Evolutionary conservation across 1,140 invertebrate species (phyloP).

Genomic region (Leucophenga varia): DNA sequence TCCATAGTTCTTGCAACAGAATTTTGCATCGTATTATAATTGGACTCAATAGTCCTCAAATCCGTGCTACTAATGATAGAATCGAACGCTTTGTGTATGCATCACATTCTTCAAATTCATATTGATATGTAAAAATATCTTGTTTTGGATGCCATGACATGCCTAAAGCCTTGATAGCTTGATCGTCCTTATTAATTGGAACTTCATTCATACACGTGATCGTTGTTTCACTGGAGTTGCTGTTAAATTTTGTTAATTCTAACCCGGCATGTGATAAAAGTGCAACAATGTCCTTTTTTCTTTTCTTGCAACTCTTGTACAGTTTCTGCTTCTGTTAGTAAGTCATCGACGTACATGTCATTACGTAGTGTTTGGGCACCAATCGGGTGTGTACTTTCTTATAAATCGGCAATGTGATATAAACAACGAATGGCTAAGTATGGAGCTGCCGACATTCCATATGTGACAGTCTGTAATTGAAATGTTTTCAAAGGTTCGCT

Average conservation of each 20-base stretch:
- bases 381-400: not conserved
- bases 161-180: slow-evolving; percentile 5
- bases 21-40: slow-evolving; percentile 7
- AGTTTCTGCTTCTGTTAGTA: slow-evolving; percentile 2
- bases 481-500: too few species aligned
- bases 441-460: slow-evolving; percentile 1
- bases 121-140: slow-evolving; percentile 2
- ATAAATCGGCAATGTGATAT: not conserved
- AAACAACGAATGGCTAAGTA: slow-evolving; percentile 5
- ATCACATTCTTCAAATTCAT: not conserved
- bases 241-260: slow-evolving; percentile 6
- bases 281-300: not conserved
- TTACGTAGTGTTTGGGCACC: not conserved
- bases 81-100: slow-evolving; percentile 2
- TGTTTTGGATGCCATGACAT: slow-evolving; percentile 5
- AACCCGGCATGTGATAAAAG: not conserved
- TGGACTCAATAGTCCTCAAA: slow-evolving; percentile 6
- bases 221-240: not conserved
- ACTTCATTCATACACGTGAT: not conserved
- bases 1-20: slow-evolving; percentile 6
- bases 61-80: not conserved
- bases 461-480: too few species aligned
- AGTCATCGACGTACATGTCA: not conserved
- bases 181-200: not conserved
- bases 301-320: not conserved